phyloP scores from a whole-genome alignment of 2,888 invertebrate species.

The Xestia sexstrigata region DNA sequence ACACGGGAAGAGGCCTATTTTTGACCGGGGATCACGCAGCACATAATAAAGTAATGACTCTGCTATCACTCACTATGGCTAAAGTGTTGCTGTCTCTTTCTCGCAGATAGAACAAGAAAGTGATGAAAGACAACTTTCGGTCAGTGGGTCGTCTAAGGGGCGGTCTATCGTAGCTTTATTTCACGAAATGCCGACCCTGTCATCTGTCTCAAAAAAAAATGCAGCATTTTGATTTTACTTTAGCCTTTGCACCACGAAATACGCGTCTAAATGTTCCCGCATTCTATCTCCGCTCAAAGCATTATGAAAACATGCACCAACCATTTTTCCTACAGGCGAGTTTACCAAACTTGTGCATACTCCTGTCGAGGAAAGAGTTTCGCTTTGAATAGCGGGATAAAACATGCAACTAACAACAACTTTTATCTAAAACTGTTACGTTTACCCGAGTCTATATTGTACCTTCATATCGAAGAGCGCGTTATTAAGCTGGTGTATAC shows the following conservation, averaged over 20 bases:
- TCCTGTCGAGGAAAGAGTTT: conserved; percentile 6
- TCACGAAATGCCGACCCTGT: neutral
- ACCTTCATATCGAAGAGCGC: neutral
- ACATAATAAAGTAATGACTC: conserved; percentile 7
- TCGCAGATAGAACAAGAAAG: neutral
- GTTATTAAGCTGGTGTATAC: conserved; percentile 6
- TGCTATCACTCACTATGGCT: neutral
- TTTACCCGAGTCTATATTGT: neutral
- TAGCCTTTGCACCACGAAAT: too few relatives aligned
- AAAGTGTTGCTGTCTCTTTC: conserved; percentile 3
- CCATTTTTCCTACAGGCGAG: conserved; percentile 1
- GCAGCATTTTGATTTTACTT: neutral
- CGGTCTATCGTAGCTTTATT: too few relatives aligned
- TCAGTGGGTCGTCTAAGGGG: too few relatives aligned
- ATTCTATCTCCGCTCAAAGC: conserved; percentile 3
- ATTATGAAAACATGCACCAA: conserved; percentile 27
- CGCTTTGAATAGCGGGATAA: conserved; percentile 43
- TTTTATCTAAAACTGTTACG: conserved; percentile 42
- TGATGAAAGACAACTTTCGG: neutral
- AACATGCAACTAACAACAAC: conserved; percentile 42
- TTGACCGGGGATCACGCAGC: conserved; percentile 26
- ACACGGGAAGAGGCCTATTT: conserved; percentile 43
- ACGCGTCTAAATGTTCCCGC: neutral
- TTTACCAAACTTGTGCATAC: conserved; percentile 20
- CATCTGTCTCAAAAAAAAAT: neutral